Conservation (phyloP, 2,888 invertebrate genomes). For the Rhaphigaster nebulosa region DNA sequence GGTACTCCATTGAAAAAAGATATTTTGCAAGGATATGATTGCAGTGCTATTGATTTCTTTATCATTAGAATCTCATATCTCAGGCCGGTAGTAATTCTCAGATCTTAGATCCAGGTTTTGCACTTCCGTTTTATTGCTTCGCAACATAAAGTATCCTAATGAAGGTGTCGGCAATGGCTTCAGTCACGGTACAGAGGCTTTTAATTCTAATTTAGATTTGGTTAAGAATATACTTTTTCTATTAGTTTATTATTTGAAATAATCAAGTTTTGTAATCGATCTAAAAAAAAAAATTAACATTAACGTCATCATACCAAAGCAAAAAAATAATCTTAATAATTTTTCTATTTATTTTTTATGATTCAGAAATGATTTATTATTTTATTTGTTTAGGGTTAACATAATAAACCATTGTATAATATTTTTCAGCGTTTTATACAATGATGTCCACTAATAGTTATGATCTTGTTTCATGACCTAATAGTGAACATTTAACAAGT, state of each 20-base stretch:
- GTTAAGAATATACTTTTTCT: neutral
- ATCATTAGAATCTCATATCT: neutral
- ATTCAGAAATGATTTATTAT: no score
- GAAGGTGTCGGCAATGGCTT: neutral
- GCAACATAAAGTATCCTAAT: slow-evolving; percentile 13
- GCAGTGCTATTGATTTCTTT: neutral
- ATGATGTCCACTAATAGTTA: neutral
- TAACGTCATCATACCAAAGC: no score
- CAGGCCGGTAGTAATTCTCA: neutral
- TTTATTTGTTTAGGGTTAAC: no score
- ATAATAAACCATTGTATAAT: no score
- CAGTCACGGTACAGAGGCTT: neutral
- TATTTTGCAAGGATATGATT: neutral
- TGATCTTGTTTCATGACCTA: neutral
- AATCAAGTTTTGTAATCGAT: no score
- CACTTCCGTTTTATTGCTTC: neutral
- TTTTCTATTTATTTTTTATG: no score
- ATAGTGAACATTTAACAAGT: neutral
- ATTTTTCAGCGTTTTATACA: neutral
- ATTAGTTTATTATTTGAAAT: no score
- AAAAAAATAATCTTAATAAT: no score
- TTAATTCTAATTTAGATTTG: neutral
- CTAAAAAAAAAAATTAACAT: no score
- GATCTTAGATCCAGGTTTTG: neutral
- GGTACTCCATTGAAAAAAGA: neutral